A percentile compares a stretch with the other conserved stretches of the same genome.
These are phyloP conservation scores for Polyodon spathula DNA, from an alignment of 2,113 vertebrate genomes.

Conservation along the genomic window DNA sequence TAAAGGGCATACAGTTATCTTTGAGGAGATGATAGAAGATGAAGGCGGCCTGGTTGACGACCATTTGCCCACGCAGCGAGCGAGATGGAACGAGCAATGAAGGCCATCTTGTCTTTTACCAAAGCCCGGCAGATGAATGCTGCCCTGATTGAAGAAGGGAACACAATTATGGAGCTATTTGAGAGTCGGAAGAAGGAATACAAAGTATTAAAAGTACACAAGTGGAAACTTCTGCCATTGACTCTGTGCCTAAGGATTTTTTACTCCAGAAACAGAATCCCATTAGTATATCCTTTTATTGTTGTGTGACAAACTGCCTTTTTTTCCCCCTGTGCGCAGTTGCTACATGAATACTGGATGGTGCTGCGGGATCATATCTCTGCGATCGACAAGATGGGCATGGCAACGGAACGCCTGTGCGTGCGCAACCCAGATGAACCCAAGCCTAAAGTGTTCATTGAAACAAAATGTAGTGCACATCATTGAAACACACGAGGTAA, in stretches of 20 bases:
- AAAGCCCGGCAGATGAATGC: slow-evolving; percentile 73
- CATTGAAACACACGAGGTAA: slow-evolving; percentile 89
- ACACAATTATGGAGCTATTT: slow-evolving; percentile 82
- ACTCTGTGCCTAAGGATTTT: no score
- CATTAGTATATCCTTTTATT: background rate
- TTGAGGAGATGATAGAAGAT: slow-evolving; percentile 97
- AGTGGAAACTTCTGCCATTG: background rate
- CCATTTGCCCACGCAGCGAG: slow-evolving; percentile 82
- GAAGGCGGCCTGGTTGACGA: slow-evolving; percentile 91
- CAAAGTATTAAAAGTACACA: slow-evolving; percentile 59
- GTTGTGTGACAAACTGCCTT: background rate
- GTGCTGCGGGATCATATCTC: slow-evolving; percentile 88
- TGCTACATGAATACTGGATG: slow-evolving; percentile 97
- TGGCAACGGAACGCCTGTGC: slow-evolving; percentile 88
- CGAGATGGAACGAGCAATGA: slow-evolving; percentile 85
- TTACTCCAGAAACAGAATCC: background rate
- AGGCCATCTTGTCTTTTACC: slow-evolving; percentile 79
- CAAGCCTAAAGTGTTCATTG: slow-evolving; percentile 83
- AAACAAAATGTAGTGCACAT: no score
- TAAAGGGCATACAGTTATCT: slow-evolving; percentile 90
- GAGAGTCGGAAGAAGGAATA: slow-evolving; percentile 97
- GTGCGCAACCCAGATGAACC: slow-evolving; percentile 84
- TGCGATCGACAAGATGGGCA: slow-evolving; percentile 92
- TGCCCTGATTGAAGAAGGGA: slow-evolving; percentile 79
- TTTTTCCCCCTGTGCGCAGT: slow-evolving; percentile 40